Evolutionary conservation across 2,797 vertebrate species (phyloP), one percentile per base, ranked within the genome.

Genomic region (Enteromius thamalakanensis): DNA sequence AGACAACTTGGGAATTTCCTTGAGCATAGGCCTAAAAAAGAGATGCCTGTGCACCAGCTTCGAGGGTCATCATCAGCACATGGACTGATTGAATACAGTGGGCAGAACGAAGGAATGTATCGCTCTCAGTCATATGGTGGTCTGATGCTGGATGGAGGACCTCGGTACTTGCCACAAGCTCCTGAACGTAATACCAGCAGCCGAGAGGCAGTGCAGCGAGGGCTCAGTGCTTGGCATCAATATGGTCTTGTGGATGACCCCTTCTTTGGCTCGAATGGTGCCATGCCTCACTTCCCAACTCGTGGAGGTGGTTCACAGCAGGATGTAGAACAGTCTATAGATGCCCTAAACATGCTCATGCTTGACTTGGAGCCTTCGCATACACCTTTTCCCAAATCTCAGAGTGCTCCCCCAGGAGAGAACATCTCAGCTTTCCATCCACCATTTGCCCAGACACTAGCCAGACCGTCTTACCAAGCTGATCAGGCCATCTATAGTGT

Each of bases 291-390:
- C 64, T 97, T 97, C 82, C 96, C 96, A 0, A 90, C 93, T 4
- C 81, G 81, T 64, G 64, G 88, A 81, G 49, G 90, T 0, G 96
- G 96, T 55, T 97, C 97, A 0, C 97, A 95, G 82, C 93, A 92
- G 79, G 97, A 99, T 91, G 97, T 99, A 0, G 97, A 98, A 90
- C 97, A 97, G 87, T 98, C 97, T 78, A 98, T 99, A 0, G 97
- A 99, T 89, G 94, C 97, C 0, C 95, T 99, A 11, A 97, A 98
- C 64, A 97, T 97, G 95, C 95, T 99, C 10, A 99, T 99, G 97
- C 93, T 98, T 12, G 98, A 98, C 88, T 92, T 99, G 0, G 96
- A 97, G 26, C 94, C 95, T 0, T 86, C 95, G 0, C 92, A 93
- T 32, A 93, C 95, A 15, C 94, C 94, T 32, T 92, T 98, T 90